Percentiles rank a stretch among this genome's conserved stretches.
Evolutionary conservation across 1,140 invertebrate genomes (phyloP).

Genomic region (Scaptomyza montana): DNA sequence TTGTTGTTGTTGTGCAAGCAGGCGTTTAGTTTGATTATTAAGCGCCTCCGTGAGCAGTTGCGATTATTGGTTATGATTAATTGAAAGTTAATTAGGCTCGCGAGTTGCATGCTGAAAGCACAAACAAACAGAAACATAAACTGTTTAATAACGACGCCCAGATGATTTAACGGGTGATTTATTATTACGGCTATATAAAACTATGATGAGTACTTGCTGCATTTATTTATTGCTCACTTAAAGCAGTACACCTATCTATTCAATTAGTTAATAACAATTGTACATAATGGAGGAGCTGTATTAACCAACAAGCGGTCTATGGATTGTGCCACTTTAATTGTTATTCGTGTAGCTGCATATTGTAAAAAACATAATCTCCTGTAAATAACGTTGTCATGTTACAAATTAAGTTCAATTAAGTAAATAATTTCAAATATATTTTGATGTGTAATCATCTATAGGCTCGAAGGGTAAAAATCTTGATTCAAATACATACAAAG

Average conservation of each 20-base stretch:
- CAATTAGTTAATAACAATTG: conserved; percentile 34
- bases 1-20: conserved; percentile 43
- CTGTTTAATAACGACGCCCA: conserved; percentile 45
- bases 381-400: neutral
- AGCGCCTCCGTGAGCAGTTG: conserved; percentile 42
- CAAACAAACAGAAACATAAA: conserved; percentile 31
- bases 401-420: no score
- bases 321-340: conserved; percentile 1
- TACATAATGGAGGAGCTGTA: conserved; percentile 20
- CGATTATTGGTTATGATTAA: conserved; percentile 67
- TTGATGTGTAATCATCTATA: no score
- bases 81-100: conserved; percentile 74
- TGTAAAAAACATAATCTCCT: neutral
- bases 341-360: neutral
- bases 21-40: conserved; percentile 53
- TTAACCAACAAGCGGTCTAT: conserved; percentile 1
- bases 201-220: neutral
- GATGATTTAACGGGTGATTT: conserved; percentile 63
- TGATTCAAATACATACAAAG: no score
- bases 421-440: no score
- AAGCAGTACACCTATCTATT: neutral
- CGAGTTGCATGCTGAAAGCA: conserved; percentile 32
- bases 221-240: conserved; percentile 1
- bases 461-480: no score
- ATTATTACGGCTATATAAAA: conserved; percentile 23